These are phyloP conservation scores for Brachypalpus laphriformis DNA, from an alignment of 2,888 invertebrate species.

Conservation along the genomic window DNA sequence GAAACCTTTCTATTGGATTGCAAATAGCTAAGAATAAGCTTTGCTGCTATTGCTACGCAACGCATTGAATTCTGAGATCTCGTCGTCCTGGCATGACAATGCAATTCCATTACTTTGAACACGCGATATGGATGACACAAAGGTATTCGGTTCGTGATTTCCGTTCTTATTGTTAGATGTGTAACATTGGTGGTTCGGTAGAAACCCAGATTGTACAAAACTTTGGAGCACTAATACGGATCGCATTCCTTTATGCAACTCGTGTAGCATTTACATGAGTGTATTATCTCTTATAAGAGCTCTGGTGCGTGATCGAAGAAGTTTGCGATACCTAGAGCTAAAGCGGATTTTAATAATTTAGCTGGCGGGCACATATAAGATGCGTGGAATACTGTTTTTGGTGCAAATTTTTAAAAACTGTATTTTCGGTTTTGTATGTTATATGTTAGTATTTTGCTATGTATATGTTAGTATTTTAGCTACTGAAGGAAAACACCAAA, in stretches of 20 bases:
- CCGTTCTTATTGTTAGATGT: constrained; percentile 9
- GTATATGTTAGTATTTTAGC: too few species aligned
- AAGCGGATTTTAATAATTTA: too few species aligned
- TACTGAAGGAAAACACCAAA: too few species aligned
- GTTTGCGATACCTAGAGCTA: too few species aligned
- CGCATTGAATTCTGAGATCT: constrained; percentile 11
- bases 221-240: background rate
- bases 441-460: too few species aligned
- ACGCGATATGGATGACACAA: background rate
- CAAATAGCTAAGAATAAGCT: background rate
- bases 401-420: too few species aligned
- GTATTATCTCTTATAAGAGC: background rate
- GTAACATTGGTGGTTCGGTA: constrained; percentile 4
- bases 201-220: background rate
- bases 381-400: too few species aligned
- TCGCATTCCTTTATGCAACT: too few species aligned
- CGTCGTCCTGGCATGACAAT: constrained; percentile 27
- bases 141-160: constrained; percentile 36
- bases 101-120: constrained; percentile 28
- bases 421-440: too few species aligned
- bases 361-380: too few species aligned
- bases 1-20: background rate
- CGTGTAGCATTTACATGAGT: background rate
- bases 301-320: background rate
- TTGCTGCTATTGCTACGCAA: background rate